phyloP scores from a whole-genome alignment of 2,797 vertebrate genomes.

The Ataeniobius toweri region DNA sequence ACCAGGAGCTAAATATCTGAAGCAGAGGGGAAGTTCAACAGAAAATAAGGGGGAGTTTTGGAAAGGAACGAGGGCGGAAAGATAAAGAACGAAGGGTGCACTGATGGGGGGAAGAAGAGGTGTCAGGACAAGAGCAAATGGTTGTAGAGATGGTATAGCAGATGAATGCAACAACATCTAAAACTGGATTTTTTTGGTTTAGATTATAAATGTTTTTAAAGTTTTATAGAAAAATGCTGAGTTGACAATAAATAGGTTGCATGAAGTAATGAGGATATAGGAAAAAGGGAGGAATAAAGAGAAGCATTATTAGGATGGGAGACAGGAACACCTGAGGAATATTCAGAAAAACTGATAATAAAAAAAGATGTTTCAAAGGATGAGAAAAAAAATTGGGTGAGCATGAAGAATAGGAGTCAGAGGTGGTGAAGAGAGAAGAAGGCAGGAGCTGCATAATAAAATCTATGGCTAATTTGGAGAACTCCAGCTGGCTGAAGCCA shows the following conservation, averaged over 20 bases:
- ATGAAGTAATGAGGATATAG: not conserved
- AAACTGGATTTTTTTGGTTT: constrained; percentile 4
- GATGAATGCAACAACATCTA: constrained; percentile 29
- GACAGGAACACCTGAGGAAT: not conserved
- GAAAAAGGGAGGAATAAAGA: not conserved
- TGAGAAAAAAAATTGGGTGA: constrained; percentile 59
- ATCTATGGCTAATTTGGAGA: constrained; percentile 90
- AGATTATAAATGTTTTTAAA: not conserved
- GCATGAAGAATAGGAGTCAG: constrained; percentile 23
- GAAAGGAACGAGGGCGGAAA: constrained; percentile 10
- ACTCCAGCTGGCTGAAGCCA: constrained; percentile 93
- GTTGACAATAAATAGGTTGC: not conserved
- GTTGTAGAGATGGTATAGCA: constrained; percentile 41
- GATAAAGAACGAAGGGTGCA: constrained; percentile 4
- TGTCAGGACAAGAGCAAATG: constrained; percentile 12
- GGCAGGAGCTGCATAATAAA: constrained; percentile 86
- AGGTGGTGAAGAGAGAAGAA: constrained; percentile 34
- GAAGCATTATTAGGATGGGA: not conserved
- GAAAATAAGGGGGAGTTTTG: constrained; percentile 53
- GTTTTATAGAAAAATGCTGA: not conserved
- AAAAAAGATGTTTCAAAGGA: constrained; percentile 9
- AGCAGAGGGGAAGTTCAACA: constrained; percentile 39
- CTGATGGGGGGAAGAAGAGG: constrained; percentile 5
- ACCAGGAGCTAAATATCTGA: constrained; percentile 91
- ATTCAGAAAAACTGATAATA: constrained; percentile 17